Base-by-base conservation (phyloP, 1,140 invertebrate species). In the Drosophila novamexicana region DNA sequence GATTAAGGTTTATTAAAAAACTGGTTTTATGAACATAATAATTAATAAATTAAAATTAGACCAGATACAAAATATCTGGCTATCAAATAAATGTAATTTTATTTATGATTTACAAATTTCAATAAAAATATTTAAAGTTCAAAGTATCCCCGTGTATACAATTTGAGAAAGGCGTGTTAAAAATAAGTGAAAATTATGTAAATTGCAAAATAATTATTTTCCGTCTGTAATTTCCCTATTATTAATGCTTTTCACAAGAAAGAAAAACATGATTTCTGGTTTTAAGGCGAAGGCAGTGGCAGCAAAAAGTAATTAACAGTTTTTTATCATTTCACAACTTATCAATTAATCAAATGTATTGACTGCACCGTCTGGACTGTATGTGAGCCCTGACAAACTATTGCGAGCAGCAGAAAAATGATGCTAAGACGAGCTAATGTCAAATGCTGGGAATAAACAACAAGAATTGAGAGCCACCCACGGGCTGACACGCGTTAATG, bases 291-390 rank as follows among this genome's bases (percentile, higher is more conserved):
- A 1, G 18, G 18, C n/a, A 42, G 7, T n/a, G 49, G 29, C 40
- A 67, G n/a, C 22, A 29, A 32, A 16, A 68, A 68, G 18, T 14
- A 37, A 29, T 59, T 16, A 45, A 32, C 18, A n/a, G 6, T 44
- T 44, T 53, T 53, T 16, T 37, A 50, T 42, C 32, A 59, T 53
- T 53, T 68, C 18, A 44, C 37, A 29, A 71, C 49, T 66, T 66
- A 12, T 7, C 14, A 49, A 64, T 65, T 50, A 44, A 66, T 50
- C 53, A 40, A 56, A 66, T 34, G 36, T 69, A 34, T 62, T 56
- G 29, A 66, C 56, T 22, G 5, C 61, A 37, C 37, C 36, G 14
- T 37, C 39, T n/a, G 34, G 10, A n/a, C 37, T 14, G 40, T 59
- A 52, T 42, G 22, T 59, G 45, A 40, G 37, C 32, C 45, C 45